Evolutionary conservation across 2,888 invertebrate genomes (phyloP), one percentile per base, ranked within the genome.

Genomic region (Cheilosia vernalis): DNA sequence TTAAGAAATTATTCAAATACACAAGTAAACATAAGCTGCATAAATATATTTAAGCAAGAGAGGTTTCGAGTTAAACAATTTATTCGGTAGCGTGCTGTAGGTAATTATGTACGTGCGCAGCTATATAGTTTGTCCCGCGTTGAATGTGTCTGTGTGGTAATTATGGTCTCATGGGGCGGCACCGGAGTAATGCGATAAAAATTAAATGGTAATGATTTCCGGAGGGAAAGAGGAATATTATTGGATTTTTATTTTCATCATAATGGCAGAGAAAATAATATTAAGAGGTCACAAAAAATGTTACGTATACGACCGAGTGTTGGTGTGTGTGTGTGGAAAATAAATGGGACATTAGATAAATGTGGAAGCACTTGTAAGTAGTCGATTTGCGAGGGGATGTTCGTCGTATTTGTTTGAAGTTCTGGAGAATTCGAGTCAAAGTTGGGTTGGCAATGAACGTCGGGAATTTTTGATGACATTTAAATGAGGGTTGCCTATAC

Each of bases 191-290:
- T 51, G 63, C 55, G 69, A 79, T 79, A 63, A 78, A 82, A 67
- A 73, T 78, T 27, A 73, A 83, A 73, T 51, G 63, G 27, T 73
- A 56, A 79, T 64, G 67, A 73, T 49, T 63, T 73, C 42, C 61
- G 21, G 17, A 37, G 24, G 63, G 76, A 67, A 55, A 47, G 24
- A 61, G 51, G 67, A 47, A 47, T 61, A 37, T 21, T 73, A 37
- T 44, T 44, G 55, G 27, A 56, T 67, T 61, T 37, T 37, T 37
- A 37, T 37, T 24, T 74, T 47, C 30, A 67, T 67, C 61, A 33
- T 47, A 44, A 74, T 73, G 44, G 27, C 42, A 64, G 17, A 33
- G 56, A 42, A 44, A 64, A 74, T 42, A 81, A 74, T 42, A 81
- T 56, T 27, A 30, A 7, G 17, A 17, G 21, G 13, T 4, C 13